Percentiles rank a stretch among this genome's conserved stretches.
Evolutionary conservation across 2,113 vertebrate genomes (phyloP).

Genomic region (Opisthocomus hoazin): DNA sequence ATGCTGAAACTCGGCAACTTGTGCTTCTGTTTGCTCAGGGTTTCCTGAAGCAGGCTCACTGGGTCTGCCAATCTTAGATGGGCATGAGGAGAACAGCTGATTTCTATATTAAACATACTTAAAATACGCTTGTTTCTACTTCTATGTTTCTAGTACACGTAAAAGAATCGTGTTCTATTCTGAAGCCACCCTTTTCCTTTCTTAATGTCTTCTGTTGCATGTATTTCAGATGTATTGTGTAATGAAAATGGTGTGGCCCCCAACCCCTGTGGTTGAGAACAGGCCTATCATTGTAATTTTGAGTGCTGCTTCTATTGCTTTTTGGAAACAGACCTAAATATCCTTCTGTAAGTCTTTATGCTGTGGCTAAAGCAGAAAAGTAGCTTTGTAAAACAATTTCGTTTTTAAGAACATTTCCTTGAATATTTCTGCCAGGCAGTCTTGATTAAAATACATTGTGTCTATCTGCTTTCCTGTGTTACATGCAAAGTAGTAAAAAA

Average conservation of each 20-base stretch:
- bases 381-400: background rate
- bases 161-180: background rate
- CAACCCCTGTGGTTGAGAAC: background rate
- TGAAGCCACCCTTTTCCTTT: background rate
- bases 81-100: background rate
- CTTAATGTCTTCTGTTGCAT: background rate
- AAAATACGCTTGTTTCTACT: background rate
- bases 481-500: background rate
- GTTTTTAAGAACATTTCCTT: background rate
- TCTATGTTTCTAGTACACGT: background rate
- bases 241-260: background rate
- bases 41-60: background rate
- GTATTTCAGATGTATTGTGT: background rate
- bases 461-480: background rate
- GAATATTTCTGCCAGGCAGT: background rate
- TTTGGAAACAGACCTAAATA: background rate
- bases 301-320: background rate
- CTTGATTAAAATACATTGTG: background rate
- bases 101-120: background rate
- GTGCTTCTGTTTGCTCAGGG: background rate
- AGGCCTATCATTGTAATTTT: background rate
- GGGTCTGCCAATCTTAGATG: background rate
- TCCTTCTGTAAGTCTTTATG: background rate
- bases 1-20: no score
- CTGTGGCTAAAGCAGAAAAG: background rate